Evolutionary conservation across 2,888 invertebrate species (phyloP).

Genomic region (Rutpela maculata): DNA sequence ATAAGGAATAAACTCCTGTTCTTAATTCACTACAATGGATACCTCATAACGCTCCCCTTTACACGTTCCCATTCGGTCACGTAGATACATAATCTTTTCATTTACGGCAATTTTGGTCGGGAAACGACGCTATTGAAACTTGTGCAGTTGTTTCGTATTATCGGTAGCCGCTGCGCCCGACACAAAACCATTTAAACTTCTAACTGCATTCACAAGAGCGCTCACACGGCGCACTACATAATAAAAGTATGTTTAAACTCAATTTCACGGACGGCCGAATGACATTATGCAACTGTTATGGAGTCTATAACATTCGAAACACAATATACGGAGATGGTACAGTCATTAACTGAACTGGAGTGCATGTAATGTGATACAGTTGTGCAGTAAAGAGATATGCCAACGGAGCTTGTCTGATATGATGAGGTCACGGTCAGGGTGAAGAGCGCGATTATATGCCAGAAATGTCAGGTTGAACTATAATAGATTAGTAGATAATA

Average conservation of each 20-base stretch:
- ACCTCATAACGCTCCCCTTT: background rate
- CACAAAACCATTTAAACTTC: slow-evolving; percentile 21
- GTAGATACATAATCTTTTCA: background rate
- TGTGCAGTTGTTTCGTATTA: background rate
- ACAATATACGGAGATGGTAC: background rate
- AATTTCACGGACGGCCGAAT: slow-evolving; percentile 10
- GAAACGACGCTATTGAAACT: background rate
- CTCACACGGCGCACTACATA: background rate
- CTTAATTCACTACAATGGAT: too few species aligned
- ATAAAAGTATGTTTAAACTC: slow-evolving; percentile 19
- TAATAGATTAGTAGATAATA: too few species aligned
- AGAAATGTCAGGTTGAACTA: too few species aligned
- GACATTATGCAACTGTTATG: slow-evolving; percentile 2
- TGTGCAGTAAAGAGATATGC: background rate
- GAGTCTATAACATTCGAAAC: background rate
- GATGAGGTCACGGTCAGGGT: background rate
- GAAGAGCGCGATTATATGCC: background rate
- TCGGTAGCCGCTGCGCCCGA: background rate
- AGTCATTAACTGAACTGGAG: background rate
- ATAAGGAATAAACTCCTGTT: too few species aligned
- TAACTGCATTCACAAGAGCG: background rate
- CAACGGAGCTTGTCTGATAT: background rate
- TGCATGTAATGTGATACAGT: background rate
- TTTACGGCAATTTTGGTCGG: background rate
- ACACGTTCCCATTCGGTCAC: background rate